phyloP scores from a whole-genome alignment of 2,888 invertebrate species.

The Ectemnius lituratus region DNA sequence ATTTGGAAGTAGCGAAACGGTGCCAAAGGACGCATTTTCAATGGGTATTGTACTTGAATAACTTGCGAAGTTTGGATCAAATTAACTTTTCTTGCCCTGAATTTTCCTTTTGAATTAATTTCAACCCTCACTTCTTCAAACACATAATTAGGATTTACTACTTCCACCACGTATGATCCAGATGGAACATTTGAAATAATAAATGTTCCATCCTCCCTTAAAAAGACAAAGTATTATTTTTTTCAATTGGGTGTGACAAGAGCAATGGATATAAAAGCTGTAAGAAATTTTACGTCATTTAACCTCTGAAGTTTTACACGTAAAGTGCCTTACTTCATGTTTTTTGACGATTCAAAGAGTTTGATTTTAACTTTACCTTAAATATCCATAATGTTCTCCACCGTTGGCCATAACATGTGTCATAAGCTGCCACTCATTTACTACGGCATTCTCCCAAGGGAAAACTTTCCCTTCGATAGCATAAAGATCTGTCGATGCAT shows the following conservation, averaged over 20 bases:
- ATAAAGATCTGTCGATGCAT: conserved; percentile 81
- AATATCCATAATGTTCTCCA: conserved; percentile 91
- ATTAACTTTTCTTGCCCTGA: conserved; percentile 95
- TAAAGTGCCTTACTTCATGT: too few relatives aligned
- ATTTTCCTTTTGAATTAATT: conserved; percentile 98
- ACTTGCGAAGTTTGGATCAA: conserved; percentile 95
- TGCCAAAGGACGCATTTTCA: conserved; percentile 91
- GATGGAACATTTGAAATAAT: conserved; percentile 91
- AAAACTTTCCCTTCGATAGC: conserved; percentile 90
- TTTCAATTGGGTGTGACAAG: conserved; percentile 4
- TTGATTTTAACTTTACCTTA: conserved; percentile 78
- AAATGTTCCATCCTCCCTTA: conserved; percentile 94
- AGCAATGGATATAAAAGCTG: neutral
- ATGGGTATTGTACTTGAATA: conserved; percentile 94
- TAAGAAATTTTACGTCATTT: conserved; percentile 9
- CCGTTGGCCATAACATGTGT: conserved; percentile 92
- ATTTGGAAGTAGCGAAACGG: conserved; percentile 93
- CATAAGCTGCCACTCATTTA: conserved; percentile 86
- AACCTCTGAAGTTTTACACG: too few relatives aligned
- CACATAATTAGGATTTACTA: conserved; percentile 92
- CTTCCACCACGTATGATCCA: conserved; percentile 96
- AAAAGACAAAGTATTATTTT: conserved; percentile 34
- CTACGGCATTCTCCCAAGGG: conserved; percentile 83
- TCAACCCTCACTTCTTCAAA: conserved; percentile 98
- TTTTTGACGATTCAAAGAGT: neutral